Evolutionary conservation across 2,888 invertebrate genomes (phyloP).

Genomic region (Bimastos eiseni): DNA sequence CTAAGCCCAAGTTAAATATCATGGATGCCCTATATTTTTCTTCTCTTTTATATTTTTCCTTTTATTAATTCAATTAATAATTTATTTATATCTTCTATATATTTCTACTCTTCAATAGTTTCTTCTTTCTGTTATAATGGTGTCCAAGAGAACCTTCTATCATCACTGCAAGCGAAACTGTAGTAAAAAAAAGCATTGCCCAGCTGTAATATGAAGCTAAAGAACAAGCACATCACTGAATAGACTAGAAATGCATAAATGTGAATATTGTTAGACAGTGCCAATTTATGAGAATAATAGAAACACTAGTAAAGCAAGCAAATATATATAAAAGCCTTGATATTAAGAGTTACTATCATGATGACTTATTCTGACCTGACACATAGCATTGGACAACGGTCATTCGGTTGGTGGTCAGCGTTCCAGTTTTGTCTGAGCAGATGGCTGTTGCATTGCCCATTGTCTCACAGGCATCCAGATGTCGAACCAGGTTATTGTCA

Average conservation of each 20-base stretch:
- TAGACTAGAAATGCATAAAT: background rate
- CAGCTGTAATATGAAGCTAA: background rate
- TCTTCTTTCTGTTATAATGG: too few species aligned
- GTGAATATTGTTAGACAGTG: background rate
- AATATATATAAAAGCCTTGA: background rate
- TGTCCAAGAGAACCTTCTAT: too few species aligned
- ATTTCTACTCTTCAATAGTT: too few species aligned
- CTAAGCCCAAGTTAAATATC: background rate
- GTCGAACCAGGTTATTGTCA: slow-evolving; percentile 98
- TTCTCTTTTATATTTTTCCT: too few species aligned
- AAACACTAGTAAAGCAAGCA: background rate
- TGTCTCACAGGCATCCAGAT: slow-evolving; percentile 99
- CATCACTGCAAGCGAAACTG: too few species aligned
- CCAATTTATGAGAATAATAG: background rate
- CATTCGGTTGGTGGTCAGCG: slow-evolving; percentile 91
- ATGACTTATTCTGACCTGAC: slow-evolving; percentile 69
- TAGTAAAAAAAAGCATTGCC: too few species aligned
- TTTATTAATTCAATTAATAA: too few species aligned
- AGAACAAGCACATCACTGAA: background rate
- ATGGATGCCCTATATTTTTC: background rate
- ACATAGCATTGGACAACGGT: slow-evolving; percentile 96
- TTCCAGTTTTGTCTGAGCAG: slow-evolving; percentile 99
- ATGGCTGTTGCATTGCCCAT: slow-evolving; percentile 99
- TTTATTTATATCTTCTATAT: too few species aligned
- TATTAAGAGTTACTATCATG: background rate